Evolutionary conservation across 2,797 vertebrate genomes (phyloP), one percentile per base, ranked within the genome.

Genomic region (Gallinago solitaria): DNA sequence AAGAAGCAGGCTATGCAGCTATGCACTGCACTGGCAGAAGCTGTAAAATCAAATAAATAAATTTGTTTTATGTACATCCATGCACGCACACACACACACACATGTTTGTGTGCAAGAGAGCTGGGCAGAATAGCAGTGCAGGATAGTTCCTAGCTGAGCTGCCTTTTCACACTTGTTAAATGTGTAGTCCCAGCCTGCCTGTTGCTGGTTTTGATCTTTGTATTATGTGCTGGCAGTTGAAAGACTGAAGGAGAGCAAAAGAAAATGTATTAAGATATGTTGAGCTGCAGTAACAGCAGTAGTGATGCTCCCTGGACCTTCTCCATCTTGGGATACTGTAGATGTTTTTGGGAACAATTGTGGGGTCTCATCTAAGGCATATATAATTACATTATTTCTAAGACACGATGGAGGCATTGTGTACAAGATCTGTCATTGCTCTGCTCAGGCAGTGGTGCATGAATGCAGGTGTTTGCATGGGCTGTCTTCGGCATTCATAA

Each of bases 31-130:
- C 56, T 70, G 47, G 28, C 15, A 47, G 56, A 89, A 77, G 25
- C 69, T 81, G 16, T 61, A 45, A 67, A 78, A 81, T 59, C 20
- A 51, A 63, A 53, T 39, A 81, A 71, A 41, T 56, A 57, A 68
- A 39, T 45, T 16, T 65, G 25, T 2, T 77, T 67, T 61, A 23
- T 45, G 35, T 39, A 21, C 1, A 1, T 11, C 21, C 1, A 3
- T 12, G 4, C 5, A 10, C 11, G 5, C 54, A 20, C 33, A 48
- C 16, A 39, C 37, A 47, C 16, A 2, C 5, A 12, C 2, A 0
- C 32, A 13, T 56, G 16, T 24, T 67, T 71, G 37, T 53, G 28
- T 48, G 61, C 65, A 45, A 45, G 25, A 53, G 16, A 50, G 35
- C 51, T 32, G 16, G 47, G 24, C 41, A 37, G 63, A 71, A 64